Evolutionary conservation across 2,113 vertebrate genomes (phyloP), one percentile per base, ranked within the genome.

Genomic region (Peromyscus polionotus): DNA sequence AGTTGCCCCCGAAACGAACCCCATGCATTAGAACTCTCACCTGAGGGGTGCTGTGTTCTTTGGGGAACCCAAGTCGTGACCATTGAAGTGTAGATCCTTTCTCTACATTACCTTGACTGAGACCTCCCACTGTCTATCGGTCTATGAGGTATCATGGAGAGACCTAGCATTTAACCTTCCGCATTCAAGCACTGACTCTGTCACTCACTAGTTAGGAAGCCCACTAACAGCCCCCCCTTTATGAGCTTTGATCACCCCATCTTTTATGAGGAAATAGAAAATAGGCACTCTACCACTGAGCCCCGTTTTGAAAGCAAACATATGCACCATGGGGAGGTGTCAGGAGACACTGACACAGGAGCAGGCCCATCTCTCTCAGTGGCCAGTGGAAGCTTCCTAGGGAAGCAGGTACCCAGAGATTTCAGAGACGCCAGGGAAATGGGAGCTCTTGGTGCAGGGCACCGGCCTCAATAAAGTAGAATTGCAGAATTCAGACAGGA

Each of bases 141-240:
- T 59, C 85, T 12, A 5, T 0, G 12, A 51, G 54, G n/a, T 12
- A 1, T 39, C 59, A 63, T 0, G 1, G 36, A 83, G 5, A 48
- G 45, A 94, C 48, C 33, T 2, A 5, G 5, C 51, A 2, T 28
- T 42, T 33, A 65, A 63, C 57, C 33, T 28, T 24, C 48, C 20
- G 73, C 39, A 26, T 63, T 81, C 81, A 88, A 73, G 83, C 70
- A 24, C 85, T 65, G 77, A 9, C 33, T 45, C 88, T 48, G 42
- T 54, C 80, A 68, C 48, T 54, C 7, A 31, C 39, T 59, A 54
- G 22, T 7, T 3, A 7, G 42, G 3, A 36, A 84, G 36, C 75
- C 63, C 63, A 42, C 65, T 57, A 90, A 33, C 28, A 9, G 16
- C 45, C 42, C 24, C n/a, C 24, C 42, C 42, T 39, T 42, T 65